Percentiles rank a stretch among this genome's conserved stretches.
Conservation (phyloP, 2,113 vertebrate species). For the Platanista minor region DNA sequence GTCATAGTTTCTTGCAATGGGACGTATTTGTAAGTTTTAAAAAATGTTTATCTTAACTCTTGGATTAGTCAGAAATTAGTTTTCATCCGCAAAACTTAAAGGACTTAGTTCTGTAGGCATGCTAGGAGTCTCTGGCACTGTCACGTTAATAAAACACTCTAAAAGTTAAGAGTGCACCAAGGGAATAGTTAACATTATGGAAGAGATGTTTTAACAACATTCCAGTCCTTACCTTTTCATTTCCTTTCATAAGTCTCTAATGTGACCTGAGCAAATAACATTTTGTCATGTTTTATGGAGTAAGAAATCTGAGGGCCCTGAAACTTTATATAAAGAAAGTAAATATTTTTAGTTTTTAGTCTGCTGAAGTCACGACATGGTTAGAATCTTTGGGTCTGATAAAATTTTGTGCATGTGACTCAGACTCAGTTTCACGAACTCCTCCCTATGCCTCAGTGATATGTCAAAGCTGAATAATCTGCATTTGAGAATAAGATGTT, state of each 20-base stretch:
- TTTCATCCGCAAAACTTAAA: neutral
- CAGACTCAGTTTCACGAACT: neutral
- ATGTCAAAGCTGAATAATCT: neutral
- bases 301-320: neutral
- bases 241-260: neutral
- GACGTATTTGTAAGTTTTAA: neutral
- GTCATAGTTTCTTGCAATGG: neutral
- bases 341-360: neutral
- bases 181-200: neutral
- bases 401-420: neutral
- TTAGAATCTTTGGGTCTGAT: neutral
- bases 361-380: neutral
- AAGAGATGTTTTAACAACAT: neutral
- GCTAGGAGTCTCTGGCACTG: neutral
- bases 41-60: neutral
- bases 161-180: neutral
- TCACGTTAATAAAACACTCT: neutral
- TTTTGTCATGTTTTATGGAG: neutral
- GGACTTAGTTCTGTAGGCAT: neutral
- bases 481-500: neutral
- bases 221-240: neutral
- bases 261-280: neutral
- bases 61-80: slow-evolving; percentile 3
- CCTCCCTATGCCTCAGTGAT: neutral
- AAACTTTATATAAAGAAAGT: neutral